Percentiles rank a stretch among this genome's conserved stretches.
Evolutionary conservation across 1,140 invertebrate species (phyloP).

Genomic region (Listronotus bonariensis): DNA sequence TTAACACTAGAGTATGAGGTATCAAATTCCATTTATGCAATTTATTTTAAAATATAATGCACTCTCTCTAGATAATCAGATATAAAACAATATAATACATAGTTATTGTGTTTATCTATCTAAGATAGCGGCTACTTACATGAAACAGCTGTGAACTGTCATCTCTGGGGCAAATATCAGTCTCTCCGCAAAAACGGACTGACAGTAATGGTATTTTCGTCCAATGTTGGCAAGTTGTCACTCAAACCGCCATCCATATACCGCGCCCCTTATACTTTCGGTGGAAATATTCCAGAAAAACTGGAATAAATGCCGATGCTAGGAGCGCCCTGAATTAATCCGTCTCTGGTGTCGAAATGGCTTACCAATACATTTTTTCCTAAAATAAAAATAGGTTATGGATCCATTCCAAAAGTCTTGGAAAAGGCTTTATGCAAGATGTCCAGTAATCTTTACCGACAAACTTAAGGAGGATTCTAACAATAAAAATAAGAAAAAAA

Average conservation of each 20-base stretch:
- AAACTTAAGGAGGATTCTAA: too few species aligned
- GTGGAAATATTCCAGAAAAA: slow-evolving; percentile 93
- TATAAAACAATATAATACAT: too few species aligned
- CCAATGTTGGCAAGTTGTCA: slow-evolving; percentile 91
- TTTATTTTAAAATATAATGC: too few species aligned
- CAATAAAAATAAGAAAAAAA: too few species aligned
- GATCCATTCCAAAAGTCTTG: too few species aligned
- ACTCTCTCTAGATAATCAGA: too few species aligned
- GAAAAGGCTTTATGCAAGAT: too few species aligned
- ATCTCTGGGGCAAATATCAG: slow-evolving; percentile 96
- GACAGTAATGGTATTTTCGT: slow-evolving; percentile 95
- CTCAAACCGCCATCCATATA: slow-evolving; percentile 98
- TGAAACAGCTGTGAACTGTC: slow-evolving; percentile 83
- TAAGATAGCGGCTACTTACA: slow-evolving; percentile 58
- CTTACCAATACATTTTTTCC: slow-evolving; percentile 36
- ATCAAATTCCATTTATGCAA: too few species aligned
- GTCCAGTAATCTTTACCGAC: too few species aligned
- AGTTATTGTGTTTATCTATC: too few species aligned
- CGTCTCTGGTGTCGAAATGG: slow-evolving; percentile 65
- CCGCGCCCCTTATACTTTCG: slow-evolving; percentile 83
- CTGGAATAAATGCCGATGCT: slow-evolving; percentile 93
- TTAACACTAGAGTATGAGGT: too few species aligned
- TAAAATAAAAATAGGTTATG: slow-evolving; percentile 21
- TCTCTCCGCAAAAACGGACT: slow-evolving; percentile 97
- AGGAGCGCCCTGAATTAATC: slow-evolving; percentile 92